Conservation (phyloP, 2,888 invertebrate genomes). For the Scrobipalpa atriplicella region DNA sequence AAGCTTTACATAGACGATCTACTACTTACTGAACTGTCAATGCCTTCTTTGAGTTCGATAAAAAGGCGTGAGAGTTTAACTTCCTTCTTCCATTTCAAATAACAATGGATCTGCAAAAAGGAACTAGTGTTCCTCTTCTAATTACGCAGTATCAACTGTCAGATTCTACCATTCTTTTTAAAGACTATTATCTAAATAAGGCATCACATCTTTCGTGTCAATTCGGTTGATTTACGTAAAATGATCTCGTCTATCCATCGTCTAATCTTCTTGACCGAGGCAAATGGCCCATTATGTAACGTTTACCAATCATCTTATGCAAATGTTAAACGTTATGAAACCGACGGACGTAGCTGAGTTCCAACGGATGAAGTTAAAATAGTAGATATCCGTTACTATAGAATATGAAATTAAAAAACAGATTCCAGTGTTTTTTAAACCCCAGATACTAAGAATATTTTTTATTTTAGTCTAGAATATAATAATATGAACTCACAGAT, state of each 20-base stretch:
- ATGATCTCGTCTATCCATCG: conserved; percentile 24
- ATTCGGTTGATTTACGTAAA: conserved; percentile 8
- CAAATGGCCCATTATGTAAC: conserved; percentile 49
- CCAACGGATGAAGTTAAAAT: conserved; percentile 56
- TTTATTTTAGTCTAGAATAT: background rate
- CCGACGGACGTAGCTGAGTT: conserved; percentile 44
- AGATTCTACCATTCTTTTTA: background rate
- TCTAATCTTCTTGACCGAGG: conserved; percentile 22
- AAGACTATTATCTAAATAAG: background rate
- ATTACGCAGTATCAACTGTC: background rate
- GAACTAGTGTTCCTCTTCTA: background rate
- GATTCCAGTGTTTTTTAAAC: too few relatives aligned
- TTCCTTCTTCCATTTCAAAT: conserved; percentile 13
- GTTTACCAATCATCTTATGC: conserved; percentile 52
- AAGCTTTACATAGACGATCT: background rate
- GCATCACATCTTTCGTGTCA: background rate
- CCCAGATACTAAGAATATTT: too few relatives aligned
- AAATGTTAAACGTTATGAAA: conserved; percentile 69
- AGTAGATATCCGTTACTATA: conserved; percentile 36
- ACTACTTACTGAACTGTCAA: background rate
- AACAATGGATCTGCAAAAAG: conserved; percentile 3
- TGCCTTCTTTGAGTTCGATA: background rate
- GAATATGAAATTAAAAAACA: too few relatives aligned
- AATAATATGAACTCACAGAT: background rate
- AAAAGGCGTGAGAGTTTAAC: background rate